Base-by-base conservation (phyloP, 2,888 invertebrate species). In the Catotricha subobsoleta region DNA sequence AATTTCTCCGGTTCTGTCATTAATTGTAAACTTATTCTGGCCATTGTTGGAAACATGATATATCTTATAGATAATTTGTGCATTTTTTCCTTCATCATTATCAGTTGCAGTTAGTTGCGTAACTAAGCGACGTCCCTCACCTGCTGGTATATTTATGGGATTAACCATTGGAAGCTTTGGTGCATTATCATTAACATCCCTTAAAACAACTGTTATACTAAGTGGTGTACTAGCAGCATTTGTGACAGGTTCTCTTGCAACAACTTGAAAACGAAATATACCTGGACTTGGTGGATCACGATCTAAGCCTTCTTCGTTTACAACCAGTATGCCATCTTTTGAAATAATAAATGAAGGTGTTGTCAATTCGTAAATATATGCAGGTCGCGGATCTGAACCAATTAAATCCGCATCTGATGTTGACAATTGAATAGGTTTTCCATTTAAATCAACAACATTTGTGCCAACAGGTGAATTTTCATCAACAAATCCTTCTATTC, bases 1-100 rank as follows among this genome's bases (percentile, higher is more conserved):
- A 54, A 80, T 76, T 48, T 77, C 70, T 19, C 90, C 90, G 12
- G 77, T 79, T 50, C 68, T 69, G 39, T 80, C 73, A 55, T 90
- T 77, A 51, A 91, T 86, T 51, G 72, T 72, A 58, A 91, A 90
- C 60, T 84, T 87, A 52, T 79, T 80, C 45, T 76, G 71, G 2
- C 88, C 90, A 59, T 87, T 87, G 62, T 88, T 90, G 45, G 88
- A 87, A 8, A 90, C 83, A 64, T 90, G 88, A 58, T 83, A 82
- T 47, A 91, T 83, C 50, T 79, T 79, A 65, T 86, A 91, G 29
- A 74, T 72, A 45, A 88, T 70, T 41, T 74, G 72, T 16, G 87
- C 86, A 60, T 88, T 87, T 54, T 79, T 75, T 44, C 82, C 87
- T 55, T 78, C 78, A 59, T 90, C 90, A 53, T 82, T 81, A 59